Evolutionary conservation across 2,797 vertebrate species (phyloP).

Genomic region (Dipus sagitta): DNA sequence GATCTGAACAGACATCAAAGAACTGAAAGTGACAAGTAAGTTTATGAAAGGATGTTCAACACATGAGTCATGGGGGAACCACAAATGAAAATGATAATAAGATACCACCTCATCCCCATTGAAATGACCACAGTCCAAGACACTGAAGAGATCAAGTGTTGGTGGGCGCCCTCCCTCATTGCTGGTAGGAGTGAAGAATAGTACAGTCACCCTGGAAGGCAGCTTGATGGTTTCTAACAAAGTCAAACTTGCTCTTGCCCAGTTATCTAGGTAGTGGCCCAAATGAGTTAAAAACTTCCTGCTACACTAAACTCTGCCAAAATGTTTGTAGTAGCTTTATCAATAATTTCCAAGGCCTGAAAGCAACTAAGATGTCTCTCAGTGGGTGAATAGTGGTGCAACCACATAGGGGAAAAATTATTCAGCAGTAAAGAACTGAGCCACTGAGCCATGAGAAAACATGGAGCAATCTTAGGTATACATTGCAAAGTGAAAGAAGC

Average conservation of each 20-base stretch:
- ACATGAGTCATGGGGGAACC: not conserved
- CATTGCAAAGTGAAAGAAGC: not conserved
- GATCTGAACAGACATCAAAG: conserved; percentile 1
- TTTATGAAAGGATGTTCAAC: not conserved
- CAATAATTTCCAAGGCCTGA: conserved; percentile 34
- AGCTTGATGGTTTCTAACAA: conserved; percentile 18
- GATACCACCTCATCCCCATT: not conserved
- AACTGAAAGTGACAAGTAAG: conserved; percentile 11
- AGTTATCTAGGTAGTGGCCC: not conserved
- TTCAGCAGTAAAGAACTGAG: conserved; percentile 45
- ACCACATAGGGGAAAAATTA: not conserved
- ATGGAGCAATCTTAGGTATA: not conserved
- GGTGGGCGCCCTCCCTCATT: not conserved
- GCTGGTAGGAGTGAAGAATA: not conserved
- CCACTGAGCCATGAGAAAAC: not conserved
- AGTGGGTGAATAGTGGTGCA: not conserved
- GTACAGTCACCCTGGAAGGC: not conserved
- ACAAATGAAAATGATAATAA: conserved; percentile 19
- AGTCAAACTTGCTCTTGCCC: not conserved
- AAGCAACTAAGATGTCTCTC: not conserved
- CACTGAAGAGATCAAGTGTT: not conserved
- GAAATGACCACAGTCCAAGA: conserved; percentile 22
- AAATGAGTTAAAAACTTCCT: conserved; percentile 34
- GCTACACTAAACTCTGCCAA: not conserved
- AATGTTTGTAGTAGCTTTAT: conserved; percentile 35